phyloP scores from a whole-genome alignment of 2,888 invertebrate species.

The Nephrotoma appendiculata region DNA sequence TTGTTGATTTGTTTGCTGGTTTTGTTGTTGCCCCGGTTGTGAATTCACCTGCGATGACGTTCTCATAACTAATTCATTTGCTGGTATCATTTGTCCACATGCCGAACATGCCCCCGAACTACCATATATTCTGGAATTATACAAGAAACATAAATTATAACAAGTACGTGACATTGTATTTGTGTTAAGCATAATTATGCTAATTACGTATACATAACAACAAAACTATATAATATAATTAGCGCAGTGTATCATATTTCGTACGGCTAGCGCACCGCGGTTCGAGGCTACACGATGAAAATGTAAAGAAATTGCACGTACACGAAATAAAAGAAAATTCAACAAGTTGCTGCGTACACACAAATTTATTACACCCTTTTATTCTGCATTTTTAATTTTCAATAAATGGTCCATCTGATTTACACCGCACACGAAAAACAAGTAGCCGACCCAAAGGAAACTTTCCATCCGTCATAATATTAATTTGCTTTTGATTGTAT shows the following conservation, averaged over 20 bases:
- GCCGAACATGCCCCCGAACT: conserved; percentile 78
- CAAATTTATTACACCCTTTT: not conserved
- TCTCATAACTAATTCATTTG: conserved; percentile 87
- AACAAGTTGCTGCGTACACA: not conserved
- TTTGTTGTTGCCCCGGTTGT: conserved; percentile 28
- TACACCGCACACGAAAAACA: not conserved
- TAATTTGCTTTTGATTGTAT: not conserved
- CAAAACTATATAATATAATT: not conserved
- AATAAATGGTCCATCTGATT: not conserved
- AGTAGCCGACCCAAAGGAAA: not conserved
- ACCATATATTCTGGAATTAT: conserved; percentile 72
- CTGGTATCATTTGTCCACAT: conserved; percentile 84
- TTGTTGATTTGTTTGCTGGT: conserved; percentile 36
- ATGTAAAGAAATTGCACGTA: not conserved
- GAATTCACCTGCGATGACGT: conserved; percentile 22
- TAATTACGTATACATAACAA: not conserved
- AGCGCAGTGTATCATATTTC: not conserved
- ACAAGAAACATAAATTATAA: not conserved
- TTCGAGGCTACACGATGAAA: not conserved
- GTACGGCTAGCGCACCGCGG: not conserved
- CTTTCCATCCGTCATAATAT: not conserved
- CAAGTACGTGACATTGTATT: not conserved
- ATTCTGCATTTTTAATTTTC: not conserved
- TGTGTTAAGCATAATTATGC: not conserved
- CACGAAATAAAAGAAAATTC: not conserved